A percentile compares a stretch with the other conserved stretches of the same genome.
phyloP scores from a whole-genome alignment of 2,888 invertebrate genomes.

The Gastracanthus pulcherrimus region DNA sequence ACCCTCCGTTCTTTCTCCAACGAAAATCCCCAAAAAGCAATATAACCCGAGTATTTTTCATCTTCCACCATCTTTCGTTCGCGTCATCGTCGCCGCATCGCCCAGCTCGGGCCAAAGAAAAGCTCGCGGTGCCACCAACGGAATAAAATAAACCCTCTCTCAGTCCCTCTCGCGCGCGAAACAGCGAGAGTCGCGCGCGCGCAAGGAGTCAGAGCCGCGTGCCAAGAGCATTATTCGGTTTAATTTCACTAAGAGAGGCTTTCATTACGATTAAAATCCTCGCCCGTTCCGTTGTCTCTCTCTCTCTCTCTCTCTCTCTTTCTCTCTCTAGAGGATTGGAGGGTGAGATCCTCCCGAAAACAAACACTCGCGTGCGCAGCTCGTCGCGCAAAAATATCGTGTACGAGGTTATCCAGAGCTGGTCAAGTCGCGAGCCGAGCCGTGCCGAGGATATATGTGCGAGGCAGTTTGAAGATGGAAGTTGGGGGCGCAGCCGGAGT shows the following conservation, averaged over 20 bases:
- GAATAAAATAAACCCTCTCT: constrained; percentile 60
- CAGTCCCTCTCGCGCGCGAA: constrained; percentile 27
- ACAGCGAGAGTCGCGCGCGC: constrained; percentile 38
- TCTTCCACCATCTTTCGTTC: no score
- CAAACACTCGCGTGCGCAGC: no score
- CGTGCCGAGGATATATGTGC: no score
- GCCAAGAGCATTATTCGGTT: constrained; percentile 55
- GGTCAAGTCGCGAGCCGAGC: no score
- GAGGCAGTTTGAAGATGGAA: no score
- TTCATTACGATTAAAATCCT: constrained; percentile 51
- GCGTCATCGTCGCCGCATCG: neutral
- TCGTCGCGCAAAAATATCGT: no score
- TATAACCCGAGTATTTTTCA: neutral
- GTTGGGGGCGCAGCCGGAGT: no score
- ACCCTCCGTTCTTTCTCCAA: no score
- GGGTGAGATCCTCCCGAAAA: no score
- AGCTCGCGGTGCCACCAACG: constrained; percentile 38
- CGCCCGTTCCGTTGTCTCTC: neutral
- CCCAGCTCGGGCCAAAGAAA: constrained; percentile 30
- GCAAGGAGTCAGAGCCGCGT: constrained; percentile 28
- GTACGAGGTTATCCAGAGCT: no score
- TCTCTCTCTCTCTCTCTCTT: no score
- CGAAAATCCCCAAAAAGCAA: neutral
- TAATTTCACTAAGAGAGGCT: constrained; percentile 57
- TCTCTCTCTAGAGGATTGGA: no score